Evolutionary conservation across 2,888 invertebrate genomes (phyloP), one percentile per base, ranked within the genome.

Genomic region (Zhuqinia jingwanae): DNA sequence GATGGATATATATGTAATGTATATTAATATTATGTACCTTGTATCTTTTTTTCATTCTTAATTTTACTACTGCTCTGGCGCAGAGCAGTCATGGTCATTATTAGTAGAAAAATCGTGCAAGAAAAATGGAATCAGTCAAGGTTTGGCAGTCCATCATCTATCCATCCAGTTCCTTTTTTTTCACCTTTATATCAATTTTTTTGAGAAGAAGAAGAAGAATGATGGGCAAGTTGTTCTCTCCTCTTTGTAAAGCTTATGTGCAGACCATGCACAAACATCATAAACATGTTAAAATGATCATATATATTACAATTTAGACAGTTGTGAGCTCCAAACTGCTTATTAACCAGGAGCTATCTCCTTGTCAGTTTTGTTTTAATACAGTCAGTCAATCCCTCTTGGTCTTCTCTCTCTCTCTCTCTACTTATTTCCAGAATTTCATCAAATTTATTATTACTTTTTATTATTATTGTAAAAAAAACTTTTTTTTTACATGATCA

Each of bases 301-400:
- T 53, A 83, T 83, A 76, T 53, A 83, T 76, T 83, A 76, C 65
- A 65, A 63, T 76, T 76, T 75, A 76, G 75, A 83, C 83, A 83
- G 83, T 83, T 83, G 83, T 63, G 53, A 63, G 50, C 60, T 65
- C 53, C 63, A 65, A 83, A 70, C 83, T 65, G 50, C 76, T 83
- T 83, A 83, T 83, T 83, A 83, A 83, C 83, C 83, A 83, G 83
- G 53, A 83, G 83, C 83, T 76, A 56, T 53, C 75, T 82, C 53
- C 65, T 83, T 83, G 83, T 83, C 83, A 83, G 83, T 76, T 83
- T 83, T 83, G 36, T 45, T 76, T 76, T 63, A 83, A 50, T 82
- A 36, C 68, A 79, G 79, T 79, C 79, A 79, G 79, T 79, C 79
- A 65, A 36, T 36, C 36, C 36, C 36, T 36, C n/a, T n/a, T n/a